These are phyloP conservation scores for Drosophila suzukii DNA, from an alignment of 1,140 invertebrate genomes.

Conservation along the genomic window DNA sequence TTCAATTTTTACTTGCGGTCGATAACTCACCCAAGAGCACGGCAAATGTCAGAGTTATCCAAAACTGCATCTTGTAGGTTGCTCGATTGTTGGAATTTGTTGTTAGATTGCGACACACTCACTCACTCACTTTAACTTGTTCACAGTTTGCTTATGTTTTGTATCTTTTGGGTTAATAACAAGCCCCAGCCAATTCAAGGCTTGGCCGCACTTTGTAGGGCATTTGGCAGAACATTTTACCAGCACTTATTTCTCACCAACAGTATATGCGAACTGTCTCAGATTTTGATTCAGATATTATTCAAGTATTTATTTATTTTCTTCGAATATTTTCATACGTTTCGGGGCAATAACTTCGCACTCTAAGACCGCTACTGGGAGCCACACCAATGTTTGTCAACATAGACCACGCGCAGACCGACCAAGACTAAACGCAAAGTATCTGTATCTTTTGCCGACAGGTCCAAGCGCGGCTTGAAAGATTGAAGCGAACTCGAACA, in stretches of 20 bases:
- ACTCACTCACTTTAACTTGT: constrained; percentile 43
- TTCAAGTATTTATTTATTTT: constrained; percentile 3
- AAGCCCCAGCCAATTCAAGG: constrained; percentile 52
- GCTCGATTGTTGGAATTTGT: constrained; percentile 45
- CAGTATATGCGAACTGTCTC: constrained; percentile 31
- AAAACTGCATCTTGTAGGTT: constrained; percentile 77
- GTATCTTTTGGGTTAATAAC: constrained; percentile 54
- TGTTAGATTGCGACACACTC: constrained; percentile 40
- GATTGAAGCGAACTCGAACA: constrained; percentile 53
- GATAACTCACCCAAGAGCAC: constrained; percentile 77
- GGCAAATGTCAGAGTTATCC: constrained; percentile 83
- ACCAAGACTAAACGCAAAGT: constrained; percentile 62
- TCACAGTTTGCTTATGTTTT: constrained; percentile 58
- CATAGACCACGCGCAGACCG: constrained; percentile 63
- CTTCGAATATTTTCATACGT: constrained; percentile 5
- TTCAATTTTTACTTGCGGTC: constrained; percentile 24
- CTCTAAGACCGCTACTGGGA: constrained; percentile 6
- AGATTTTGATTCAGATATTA: constrained; percentile 7
- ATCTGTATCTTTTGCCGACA: constrained; percentile 28
- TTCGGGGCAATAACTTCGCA: constrained; percentile 19
- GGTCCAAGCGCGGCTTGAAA: constrained; percentile 52
- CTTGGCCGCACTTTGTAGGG: constrained; percentile 51
- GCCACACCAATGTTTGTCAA: constrained; percentile 42
- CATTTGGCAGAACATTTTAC: constrained; percentile 17
- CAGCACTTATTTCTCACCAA: constrained; percentile 12